Percentiles rank a stretch among this genome's conserved stretches.
Evolutionary conservation across 2,113 vertebrate genomes (phyloP).

Genomic region (Dasyornis broadbenti): DNA sequence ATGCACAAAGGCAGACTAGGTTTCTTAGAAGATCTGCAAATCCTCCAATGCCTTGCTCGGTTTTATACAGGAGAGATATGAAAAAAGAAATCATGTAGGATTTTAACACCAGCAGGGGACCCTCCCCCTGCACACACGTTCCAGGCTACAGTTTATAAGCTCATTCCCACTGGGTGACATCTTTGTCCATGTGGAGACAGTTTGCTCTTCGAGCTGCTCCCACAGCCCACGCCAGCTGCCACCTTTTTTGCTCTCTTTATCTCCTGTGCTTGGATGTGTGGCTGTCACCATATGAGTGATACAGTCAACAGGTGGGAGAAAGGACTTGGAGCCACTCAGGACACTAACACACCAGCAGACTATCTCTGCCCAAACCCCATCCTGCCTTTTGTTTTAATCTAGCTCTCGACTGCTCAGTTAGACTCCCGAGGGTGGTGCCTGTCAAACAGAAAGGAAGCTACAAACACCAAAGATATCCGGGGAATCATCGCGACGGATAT

Average conservation of each 20-base stretch:
- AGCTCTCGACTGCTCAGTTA: neutral
- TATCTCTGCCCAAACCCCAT: neutral
- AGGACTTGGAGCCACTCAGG: neutral
- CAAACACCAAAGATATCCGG: neutral
- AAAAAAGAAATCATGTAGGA: rapidly evolving
- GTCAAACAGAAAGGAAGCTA: neutral
- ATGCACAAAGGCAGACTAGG: rapidly evolving
- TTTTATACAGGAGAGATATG: neutral
- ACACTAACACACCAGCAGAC: rapidly evolving
- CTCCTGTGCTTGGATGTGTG: too few relatives aligned
- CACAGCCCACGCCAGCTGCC: neutral
- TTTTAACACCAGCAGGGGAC: neutral
- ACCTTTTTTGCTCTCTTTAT: neutral
- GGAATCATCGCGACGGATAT: rapidly evolving
- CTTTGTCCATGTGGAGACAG: rapidly evolving
- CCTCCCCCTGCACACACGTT: rapidly evolving
- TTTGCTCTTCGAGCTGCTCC: neutral
- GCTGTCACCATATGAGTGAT: rapidly evolving
- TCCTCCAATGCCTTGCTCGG: rapidly evolving
- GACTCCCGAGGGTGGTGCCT: neutral
- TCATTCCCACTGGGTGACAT: neutral
- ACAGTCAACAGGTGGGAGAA: neutral
- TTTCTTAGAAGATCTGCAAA: neutral
- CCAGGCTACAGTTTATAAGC: rapidly evolving
- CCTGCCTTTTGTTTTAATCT: neutral